phyloP scores from a whole-genome alignment of 2,797 vertebrate species.

The Steatocranus sp. region DNA sequence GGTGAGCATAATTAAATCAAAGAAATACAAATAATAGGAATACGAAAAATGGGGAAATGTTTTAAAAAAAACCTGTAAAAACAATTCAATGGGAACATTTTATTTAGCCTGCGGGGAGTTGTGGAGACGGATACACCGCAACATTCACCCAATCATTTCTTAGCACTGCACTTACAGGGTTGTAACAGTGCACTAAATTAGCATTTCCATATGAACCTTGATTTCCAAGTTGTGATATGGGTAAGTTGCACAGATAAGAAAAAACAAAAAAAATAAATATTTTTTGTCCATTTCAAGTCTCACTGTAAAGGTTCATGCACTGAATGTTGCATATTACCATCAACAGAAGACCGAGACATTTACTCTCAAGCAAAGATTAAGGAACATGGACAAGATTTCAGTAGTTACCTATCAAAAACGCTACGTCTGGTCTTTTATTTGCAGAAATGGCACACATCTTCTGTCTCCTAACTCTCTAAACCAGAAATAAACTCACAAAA shows the following conservation, averaged over 20 bases:
- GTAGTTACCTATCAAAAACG: neutral
- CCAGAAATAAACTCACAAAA: slow-evolving; percentile 4
- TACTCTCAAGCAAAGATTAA: neutral
- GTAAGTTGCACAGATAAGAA: neutral
- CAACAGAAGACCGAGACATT: neutral
- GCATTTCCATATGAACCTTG: neutral
- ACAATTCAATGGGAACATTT: neutral
- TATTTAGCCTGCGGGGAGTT: neutral
- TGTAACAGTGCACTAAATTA: neutral
- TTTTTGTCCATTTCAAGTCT: neutral
- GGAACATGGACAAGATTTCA: neutral
- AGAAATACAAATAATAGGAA: accelerated
- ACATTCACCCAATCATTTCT: neutral
- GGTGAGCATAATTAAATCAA: neutral
- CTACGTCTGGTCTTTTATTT: neutral
- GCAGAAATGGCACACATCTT: neutral
- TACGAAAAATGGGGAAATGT: accelerated
- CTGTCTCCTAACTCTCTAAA: neutral
- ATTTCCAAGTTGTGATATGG: neutral
- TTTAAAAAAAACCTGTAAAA: neutral
- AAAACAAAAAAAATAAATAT: accelerated
- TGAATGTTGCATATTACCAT: neutral
- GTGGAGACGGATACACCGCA: neutral
- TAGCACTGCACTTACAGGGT: neutral
- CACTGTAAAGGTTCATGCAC: neutral